Conservation (phyloP, 2,888 invertebrate genomes). For the Heterodera filipjevi region DNA sequence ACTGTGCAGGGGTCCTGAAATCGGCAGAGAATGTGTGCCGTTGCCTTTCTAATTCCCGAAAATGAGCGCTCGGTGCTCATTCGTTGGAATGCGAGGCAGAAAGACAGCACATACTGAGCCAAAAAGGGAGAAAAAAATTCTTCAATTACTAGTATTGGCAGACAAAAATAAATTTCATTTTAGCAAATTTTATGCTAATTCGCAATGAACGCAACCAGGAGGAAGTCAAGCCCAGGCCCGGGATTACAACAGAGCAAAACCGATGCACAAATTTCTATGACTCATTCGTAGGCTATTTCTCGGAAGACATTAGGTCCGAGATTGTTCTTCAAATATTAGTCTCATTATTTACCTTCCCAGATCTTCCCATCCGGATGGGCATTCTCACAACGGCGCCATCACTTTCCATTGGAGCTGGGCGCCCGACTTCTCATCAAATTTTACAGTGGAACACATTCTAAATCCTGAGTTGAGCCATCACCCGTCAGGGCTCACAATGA, state of each 20-base stretch:
- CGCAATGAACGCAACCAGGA: conserved; percentile 1
- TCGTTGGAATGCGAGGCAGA: neutral
- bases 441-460: conserved; percentile 18
- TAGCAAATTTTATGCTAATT: conserved; percentile 26
- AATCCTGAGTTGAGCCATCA: conserved; percentile 8
- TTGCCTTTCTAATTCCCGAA: neutral
- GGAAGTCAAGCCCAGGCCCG: conserved; percentile 5
- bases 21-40: conserved; percentile 26
- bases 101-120: conserved; percentile 13
- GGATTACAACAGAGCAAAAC: neutral
- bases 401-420: conserved; percentile 27
- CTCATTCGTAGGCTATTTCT: conserved; percentile 20
- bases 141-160: neutral
- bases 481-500: conserved; percentile 20
- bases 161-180: neutral
- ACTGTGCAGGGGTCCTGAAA: conserved; percentile 32
- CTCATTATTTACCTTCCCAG: neutral
- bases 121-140: neutral
- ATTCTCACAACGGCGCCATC: conserved; percentile 25
- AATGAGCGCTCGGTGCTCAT: neutral
- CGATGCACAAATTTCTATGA: conserved; percentile 25
- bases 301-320: neutral
- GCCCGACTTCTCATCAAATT: conserved; percentile 3
- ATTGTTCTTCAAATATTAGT: neutral
- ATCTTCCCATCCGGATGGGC: conserved; percentile 11